Conservation (phyloP, 2,113 vertebrate genomes). For the Petrocephalus zakoni region DNA sequence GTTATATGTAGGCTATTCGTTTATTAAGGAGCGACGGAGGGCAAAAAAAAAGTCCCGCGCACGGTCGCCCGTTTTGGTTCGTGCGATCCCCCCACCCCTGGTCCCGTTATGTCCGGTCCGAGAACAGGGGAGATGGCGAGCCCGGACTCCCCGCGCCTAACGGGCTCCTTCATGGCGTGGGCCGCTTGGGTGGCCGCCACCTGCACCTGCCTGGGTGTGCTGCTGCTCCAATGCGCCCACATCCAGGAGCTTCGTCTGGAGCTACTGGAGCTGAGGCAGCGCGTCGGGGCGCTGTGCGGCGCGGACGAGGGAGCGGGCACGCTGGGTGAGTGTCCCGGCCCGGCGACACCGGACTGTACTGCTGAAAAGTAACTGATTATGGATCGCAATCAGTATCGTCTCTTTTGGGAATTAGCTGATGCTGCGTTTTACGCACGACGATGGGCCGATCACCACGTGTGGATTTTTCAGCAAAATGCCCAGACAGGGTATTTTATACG, state of each 20-base stretch:
- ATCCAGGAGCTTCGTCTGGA: slow-evolving; percentile 28
- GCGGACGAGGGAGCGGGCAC: neutral
- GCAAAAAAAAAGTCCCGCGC: neutral
- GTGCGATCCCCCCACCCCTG: neutral
- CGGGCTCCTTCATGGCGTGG: slow-evolving; percentile 4
- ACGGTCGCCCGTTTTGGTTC: neutral
- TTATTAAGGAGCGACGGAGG: neutral
- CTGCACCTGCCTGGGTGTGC: slow-evolving; percentile 28
- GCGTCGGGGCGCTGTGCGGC: neutral
- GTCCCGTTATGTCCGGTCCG: neutral
- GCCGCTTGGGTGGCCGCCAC: slow-evolving; percentile 3
- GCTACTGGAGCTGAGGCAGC: slow-evolving; percentile 21
- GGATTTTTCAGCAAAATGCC: neutral
- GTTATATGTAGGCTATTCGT: neutral
- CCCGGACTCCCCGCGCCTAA: neutral
- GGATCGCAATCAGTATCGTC: no score
- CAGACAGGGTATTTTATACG: neutral
- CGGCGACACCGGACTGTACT: neutral
- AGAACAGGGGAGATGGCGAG: neutral
- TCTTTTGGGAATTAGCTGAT: neutral
- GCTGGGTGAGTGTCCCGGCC: slow-evolving; percentile 14
- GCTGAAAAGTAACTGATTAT: no score
- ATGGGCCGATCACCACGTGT: neutral
- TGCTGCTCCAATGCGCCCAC: slow-evolving; percentile 29
- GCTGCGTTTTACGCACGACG: neutral